Conservation (phyloP, 2,888 invertebrate genomes). For the Drosophila prostipennis region DNA sequence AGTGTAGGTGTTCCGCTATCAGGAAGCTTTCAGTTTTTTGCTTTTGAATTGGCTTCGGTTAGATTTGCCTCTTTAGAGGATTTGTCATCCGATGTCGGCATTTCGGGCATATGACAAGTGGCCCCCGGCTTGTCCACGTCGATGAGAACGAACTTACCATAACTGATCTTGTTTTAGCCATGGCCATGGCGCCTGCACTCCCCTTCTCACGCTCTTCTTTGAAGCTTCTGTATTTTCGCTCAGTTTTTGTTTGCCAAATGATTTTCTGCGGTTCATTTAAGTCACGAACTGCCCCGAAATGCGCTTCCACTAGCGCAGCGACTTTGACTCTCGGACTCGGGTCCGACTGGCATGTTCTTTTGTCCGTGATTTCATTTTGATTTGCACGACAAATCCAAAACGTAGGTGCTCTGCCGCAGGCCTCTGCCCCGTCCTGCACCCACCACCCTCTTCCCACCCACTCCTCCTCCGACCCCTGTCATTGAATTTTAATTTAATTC, state of each 20-base stretch:
- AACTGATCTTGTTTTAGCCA: slow-evolving; percentile 71
- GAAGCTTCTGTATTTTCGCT: slow-evolving; percentile 36
- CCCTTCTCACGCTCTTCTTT: slow-evolving; percentile 37
- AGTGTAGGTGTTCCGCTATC: slow-evolving; percentile 5
- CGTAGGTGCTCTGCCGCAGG: slow-evolving; percentile 58
- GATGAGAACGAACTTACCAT: slow-evolving; percentile 61
- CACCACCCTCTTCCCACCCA: background rate
- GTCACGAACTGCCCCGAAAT: slow-evolving; percentile 75
- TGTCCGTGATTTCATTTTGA: slow-evolving; percentile 75
- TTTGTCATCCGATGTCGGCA: slow-evolving; percentile 62
- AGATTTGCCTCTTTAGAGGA: slow-evolving; percentile 48
- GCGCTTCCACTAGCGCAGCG: slow-evolving; percentile 41
- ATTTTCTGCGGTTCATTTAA: slow-evolving; percentile 80
- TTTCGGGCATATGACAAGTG: slow-evolving; percentile 51
- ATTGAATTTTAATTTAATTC: slow-evolving; percentile 78
- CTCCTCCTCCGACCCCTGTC: slow-evolving; percentile 37
- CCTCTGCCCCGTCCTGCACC: background rate
- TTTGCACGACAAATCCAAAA: slow-evolving; percentile 73
- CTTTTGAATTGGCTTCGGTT: slow-evolving; percentile 42
- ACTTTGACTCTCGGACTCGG: slow-evolving; percentile 60
- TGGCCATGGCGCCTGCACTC: slow-evolving; percentile 62
- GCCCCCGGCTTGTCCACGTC: slow-evolving; percentile 38
- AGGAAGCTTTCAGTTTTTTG: slow-evolving; percentile 7
- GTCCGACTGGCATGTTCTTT: slow-evolving; percentile 67
- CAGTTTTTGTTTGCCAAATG: slow-evolving; percentile 46